Conservation (phyloP, 2,888 invertebrate species). For the Chrysolina haemoptera region DNA sequence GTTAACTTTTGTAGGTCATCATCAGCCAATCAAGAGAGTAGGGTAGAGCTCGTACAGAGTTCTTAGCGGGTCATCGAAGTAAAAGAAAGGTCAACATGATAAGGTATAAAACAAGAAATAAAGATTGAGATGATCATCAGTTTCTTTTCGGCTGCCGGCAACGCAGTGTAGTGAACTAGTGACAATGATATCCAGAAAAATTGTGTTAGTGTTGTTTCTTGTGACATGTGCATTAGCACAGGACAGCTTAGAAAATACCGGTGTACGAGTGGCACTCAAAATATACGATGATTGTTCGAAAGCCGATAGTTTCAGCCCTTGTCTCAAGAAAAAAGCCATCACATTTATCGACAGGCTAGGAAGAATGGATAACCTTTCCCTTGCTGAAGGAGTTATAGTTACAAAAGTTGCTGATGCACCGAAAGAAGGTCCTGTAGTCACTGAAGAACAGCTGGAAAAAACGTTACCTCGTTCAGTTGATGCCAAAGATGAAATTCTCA, state of each 20-base stretch:
- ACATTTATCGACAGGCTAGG: slow-evolving; percentile 84
- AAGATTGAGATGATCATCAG: slow-evolving; percentile 63
- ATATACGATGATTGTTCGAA: slow-evolving; percentile 86
- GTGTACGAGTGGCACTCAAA: slow-evolving; percentile 78
- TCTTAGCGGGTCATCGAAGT: slow-evolving; percentile 64
- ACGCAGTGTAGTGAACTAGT: slow-evolving; percentile 55
- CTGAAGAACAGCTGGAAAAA: slow-evolving; percentile 81
- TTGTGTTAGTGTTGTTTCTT: slow-evolving; percentile 65
- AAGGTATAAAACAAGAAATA: slow-evolving; percentile 66
- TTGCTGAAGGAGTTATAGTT: slow-evolving; percentile 80
- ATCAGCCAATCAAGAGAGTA: slow-evolving; percentile 64
- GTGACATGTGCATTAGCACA: slow-evolving; percentile 60
- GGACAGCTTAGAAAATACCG: slow-evolving; percentile 71
- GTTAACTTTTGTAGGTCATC: slow-evolving; percentile 63
- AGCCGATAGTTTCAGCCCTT: slow-evolving; percentile 80
- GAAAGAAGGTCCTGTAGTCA: slow-evolving; percentile 76
- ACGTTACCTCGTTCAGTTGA: slow-evolving; percentile 77
- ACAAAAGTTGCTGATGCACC: slow-evolving; percentile 72
- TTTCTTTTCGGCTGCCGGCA: slow-evolving; percentile 59
- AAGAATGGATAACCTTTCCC: slow-evolving; percentile 77
- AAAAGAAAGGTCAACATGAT: slow-evolving; percentile 66
- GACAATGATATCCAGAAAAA: slow-evolving; percentile 60
- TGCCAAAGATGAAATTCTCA: slow-evolving; percentile 79
- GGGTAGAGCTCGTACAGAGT: slow-evolving; percentile 58
- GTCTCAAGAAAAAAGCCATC: slow-evolving; percentile 87